phyloP scores from a whole-genome alignment of 1,140 invertebrate species.

The Penaeus japonicus region DNA sequence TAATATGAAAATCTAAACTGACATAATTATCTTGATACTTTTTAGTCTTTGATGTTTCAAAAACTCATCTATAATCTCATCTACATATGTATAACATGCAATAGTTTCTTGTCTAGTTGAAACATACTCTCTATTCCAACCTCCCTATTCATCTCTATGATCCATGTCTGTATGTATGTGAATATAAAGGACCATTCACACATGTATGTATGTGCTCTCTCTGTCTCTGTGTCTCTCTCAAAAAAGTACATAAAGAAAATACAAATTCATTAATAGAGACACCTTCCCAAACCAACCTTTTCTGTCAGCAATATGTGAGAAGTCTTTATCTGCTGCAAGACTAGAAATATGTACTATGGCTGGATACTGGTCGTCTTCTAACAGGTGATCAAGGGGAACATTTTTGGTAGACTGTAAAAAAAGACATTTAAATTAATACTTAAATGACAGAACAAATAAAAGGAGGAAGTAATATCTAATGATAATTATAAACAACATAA shows the following conservation, averaged over 20 bases:
- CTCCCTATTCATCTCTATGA: too few relatives aligned
- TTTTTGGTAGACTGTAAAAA: constrained; percentile 37
- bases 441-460: too few relatives aligned
- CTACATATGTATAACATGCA: too few relatives aligned
- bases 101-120: too few relatives aligned
- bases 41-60: background rate
- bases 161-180: too few relatives aligned
- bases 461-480: background rate
- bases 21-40: background rate
- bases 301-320: constrained; percentile 42
- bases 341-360: background rate
- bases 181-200: background rate
- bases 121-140: too few relatives aligned
- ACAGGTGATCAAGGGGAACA: constrained; percentile 50
- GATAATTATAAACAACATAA: background rate
- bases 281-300: constrained; percentile 3
- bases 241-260: background rate
- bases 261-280: background rate
- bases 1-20: background rate
- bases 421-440: too few relatives aligned
- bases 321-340: constrained; percentile 19
- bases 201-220: background rate
- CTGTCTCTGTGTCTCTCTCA: background rate
- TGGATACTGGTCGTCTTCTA: constrained; percentile 48
- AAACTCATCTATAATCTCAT: too few relatives aligned